These are phyloP conservation scores for Ophiothrix spiculata DNA, from an alignment of 35 echinoderm and acorn worm genomes.

Conservation along the genomic window DNA sequence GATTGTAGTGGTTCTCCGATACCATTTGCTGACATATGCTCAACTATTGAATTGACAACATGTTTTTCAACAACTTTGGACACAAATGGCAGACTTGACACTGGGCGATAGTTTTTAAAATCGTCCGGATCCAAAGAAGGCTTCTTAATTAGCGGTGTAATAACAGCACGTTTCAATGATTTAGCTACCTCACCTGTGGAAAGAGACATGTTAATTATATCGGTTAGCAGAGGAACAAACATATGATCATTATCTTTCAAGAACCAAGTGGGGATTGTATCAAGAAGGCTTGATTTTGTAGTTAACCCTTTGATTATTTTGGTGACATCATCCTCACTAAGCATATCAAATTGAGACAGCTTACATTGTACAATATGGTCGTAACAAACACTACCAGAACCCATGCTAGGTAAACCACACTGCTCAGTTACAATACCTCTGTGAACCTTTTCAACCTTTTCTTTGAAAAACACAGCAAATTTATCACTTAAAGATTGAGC, in stretches of 20 bases:
- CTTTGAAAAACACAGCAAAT: conserved; percentile 9
- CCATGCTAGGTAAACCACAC: not conserved
- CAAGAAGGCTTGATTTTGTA: conserved; percentile 17
- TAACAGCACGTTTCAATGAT: conserved; percentile 15
- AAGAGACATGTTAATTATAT: conserved; percentile 33
- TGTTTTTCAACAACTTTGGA: conserved; percentile 48
- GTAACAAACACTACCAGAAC: not conserved
- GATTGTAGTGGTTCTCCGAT: conserved; percentile 28
- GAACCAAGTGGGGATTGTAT: conserved; percentile 28
- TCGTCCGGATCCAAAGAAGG: conserved; percentile 17
- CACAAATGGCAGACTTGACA: conserved; percentile 54
- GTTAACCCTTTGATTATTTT: conserved; percentile 26
- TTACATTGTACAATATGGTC: not conserved
- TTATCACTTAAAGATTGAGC: not conserved
- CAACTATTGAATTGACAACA: conserved; percentile 16
- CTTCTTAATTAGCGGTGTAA: conserved; percentile 49
- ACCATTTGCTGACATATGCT: conserved; percentile 10
- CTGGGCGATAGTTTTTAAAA: conserved; percentile 35
- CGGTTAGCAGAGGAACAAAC: conserved; percentile 25
- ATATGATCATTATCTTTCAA: conserved; percentile 23
- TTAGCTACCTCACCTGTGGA: conserved; percentile 13
- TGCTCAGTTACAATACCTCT: not conserved
- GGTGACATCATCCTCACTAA: conserved; percentile 11
- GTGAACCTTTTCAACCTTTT: conserved; percentile 19
- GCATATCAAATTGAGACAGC: not conserved